A percentile compares a stretch with the other conserved stretches of the same genome.
Conservation (phyloP, 2,797 vertebrate species). For the Myotis daubentonii region DNA sequence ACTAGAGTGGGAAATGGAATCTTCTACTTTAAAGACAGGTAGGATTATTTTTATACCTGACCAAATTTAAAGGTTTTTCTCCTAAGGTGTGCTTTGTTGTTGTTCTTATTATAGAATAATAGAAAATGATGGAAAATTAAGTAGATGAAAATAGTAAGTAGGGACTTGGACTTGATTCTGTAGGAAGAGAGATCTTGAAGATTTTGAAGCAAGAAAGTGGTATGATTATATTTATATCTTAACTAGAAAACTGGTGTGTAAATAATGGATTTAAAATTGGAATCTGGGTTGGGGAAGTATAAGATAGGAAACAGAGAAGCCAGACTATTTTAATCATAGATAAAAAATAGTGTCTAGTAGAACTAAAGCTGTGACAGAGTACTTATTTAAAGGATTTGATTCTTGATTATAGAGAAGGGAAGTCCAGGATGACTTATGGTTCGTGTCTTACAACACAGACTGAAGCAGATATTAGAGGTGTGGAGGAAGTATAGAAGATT, state of each 20-base stretch:
- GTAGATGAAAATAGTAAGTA: not conserved
- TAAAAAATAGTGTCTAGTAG: not conserved
- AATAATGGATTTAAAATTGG: not conserved
- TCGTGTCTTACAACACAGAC: not conserved
- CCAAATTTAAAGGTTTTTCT: not conserved
- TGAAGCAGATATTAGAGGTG: not conserved
- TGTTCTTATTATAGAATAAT: not conserved
- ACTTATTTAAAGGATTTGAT: not conserved
- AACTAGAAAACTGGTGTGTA: not conserved
- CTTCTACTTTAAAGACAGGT: constrained; percentile 93
- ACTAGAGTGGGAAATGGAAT: constrained; percentile 88
- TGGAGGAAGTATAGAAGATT: not conserved
- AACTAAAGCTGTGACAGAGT: not conserved
- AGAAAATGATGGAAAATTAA: not conserved
- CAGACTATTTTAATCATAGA: not conserved
- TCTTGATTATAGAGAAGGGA: not conserved
- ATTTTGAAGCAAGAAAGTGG: not conserved
- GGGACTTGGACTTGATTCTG: not conserved
- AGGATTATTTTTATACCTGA: constrained; percentile 51
- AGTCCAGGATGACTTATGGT: not conserved
- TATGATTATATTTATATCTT: not conserved
- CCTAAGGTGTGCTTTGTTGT: not conserved
- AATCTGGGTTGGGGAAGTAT: not conserved
- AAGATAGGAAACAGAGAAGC: not conserved
- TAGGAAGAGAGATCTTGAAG: not conserved